Evolutionary conservation across 1,140 invertebrate genomes (phyloP), one percentile per base, ranked within the genome.

Genomic region (Lordiphosa mommai): DNA sequence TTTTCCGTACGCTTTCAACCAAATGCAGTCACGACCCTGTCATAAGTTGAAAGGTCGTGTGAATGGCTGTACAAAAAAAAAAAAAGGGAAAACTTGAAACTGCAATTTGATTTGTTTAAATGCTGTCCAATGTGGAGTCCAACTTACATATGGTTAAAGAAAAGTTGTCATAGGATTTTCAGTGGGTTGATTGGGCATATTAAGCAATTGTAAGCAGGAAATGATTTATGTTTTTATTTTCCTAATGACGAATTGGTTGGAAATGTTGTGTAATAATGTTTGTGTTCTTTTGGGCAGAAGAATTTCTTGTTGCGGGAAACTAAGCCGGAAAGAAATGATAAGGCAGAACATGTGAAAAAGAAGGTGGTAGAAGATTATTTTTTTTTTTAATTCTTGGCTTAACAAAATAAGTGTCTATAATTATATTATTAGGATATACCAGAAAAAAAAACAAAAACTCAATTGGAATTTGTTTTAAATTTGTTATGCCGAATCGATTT

Each of bases 11-110:
- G 58, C 17, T 52, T 23, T 29, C 14, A 36, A 49, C 47, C 29
- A 49, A 33, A 49, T 33, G 33, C 47, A 49, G 47, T 49, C 47
- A 49, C 47, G 47, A 49, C 47, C 47, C 47, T 36, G 55, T 69
- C 64, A 68, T 68, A 68, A 68, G 65, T 69, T 69, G 55, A 69
- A 68, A 69, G 65, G 64, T 69, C 65, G 65, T 69, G 65, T 68
- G 64, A 69, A 69, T 61, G 65, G 58, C 56, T 40, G 23, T 32
- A 68, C 58, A 50, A 66, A 52, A 51, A 63, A 33, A 57, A 20
- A 64, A 66, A 65, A 67, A 59, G 37, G 61, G 63, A 66, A 66
- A 66, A 57, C 41, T 57, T 23, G 10, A 23, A 38, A 38, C 27
- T 47, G 64, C 55, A 68, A 34, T 47, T 20, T 60, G 61, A 41